A percentile compares a stretch with the other conserved stretches of the same genome.
Conservation (phyloP, 2,888 invertebrate genomes). For the Dicyrtoma fusca region DNA sequence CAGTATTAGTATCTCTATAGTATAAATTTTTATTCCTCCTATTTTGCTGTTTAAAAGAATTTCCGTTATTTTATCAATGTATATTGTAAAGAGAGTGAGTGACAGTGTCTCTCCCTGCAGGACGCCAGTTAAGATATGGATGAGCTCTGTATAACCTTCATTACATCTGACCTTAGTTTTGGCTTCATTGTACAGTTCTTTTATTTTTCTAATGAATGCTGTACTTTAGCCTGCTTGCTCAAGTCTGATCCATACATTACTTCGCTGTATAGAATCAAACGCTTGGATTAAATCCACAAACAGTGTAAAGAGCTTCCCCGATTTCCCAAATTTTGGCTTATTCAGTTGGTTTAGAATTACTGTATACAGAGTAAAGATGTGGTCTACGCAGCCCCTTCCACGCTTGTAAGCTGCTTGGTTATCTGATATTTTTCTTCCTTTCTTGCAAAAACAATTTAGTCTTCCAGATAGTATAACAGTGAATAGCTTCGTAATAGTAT, state of each 20-base stretch:
- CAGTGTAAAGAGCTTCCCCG: neutral
- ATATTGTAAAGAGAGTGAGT: neutral
- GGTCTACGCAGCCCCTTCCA: neutral
- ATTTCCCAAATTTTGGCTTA: neutral
- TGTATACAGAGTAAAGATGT: neutral
- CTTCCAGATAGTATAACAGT: neutral
- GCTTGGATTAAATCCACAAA: conserved; percentile 20
- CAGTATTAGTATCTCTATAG: no score
- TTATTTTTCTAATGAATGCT: neutral
- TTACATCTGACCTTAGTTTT: neutral
- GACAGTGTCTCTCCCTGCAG: conserved; percentile 17
- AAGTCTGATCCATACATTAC: neutral
- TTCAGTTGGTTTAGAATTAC: neutral
- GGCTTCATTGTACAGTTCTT: neutral
- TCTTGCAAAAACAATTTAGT: neutral
- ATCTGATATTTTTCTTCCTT: neutral
- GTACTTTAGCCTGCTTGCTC: neutral
- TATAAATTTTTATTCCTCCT: no score
- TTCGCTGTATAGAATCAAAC: conserved; percentile 7
- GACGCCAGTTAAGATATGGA: neutral
- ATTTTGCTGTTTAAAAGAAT: no score
- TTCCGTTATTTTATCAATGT: no score
- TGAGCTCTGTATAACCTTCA: neutral
- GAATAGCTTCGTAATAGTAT: neutral
- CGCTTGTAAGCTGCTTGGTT: conserved; percentile 15